phyloP scores from a whole-genome alignment of 2,888 invertebrate genomes.

The Heteromurus nitidus region DNA sequence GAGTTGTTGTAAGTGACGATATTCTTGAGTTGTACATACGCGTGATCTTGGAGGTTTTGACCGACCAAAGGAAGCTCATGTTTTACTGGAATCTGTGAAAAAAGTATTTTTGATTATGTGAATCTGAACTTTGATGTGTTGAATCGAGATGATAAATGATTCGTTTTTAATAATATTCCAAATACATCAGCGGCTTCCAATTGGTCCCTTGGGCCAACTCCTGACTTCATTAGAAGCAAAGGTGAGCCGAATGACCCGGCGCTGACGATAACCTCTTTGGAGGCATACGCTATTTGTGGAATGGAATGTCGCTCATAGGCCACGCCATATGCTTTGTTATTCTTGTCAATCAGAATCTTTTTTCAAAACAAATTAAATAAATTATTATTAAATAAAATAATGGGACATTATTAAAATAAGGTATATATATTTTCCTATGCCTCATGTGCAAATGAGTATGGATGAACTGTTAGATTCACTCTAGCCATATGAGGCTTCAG shows the following conservation, averaged over 20 bases:
- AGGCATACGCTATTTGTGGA: constrained; percentile 39
- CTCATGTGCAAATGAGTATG: constrained; percentile 41
- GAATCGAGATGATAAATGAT: too few relatives aligned
- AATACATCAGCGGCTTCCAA: constrained; percentile 13
- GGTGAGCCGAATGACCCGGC: neutral
- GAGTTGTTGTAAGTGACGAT: constrained; percentile 6
- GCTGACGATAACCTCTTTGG: constrained; percentile 14
- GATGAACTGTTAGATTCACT: constrained; percentile 46
- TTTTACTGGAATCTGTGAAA: constrained; percentile 21
- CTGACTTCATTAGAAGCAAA: constrained; percentile 18
- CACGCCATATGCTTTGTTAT: constrained; percentile 4
- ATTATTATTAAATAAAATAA: too few relatives aligned
- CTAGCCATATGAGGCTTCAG: constrained; percentile 24
- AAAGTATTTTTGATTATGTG: too few relatives aligned
- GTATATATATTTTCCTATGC: neutral
- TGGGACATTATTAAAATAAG: neutral
- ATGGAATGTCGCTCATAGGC: constrained; percentile 55
- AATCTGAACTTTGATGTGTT: too few relatives aligned
- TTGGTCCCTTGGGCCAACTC: constrained; percentile 5
- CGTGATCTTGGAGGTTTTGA: constrained; percentile 1
- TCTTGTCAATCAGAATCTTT: constrained; percentile 15
- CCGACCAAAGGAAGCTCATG: constrained; percentile 4
- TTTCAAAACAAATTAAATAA: too few relatives aligned
- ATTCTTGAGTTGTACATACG: neutral
- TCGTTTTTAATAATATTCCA: too few relatives aligned